phyloP scores from a whole-genome alignment of 2,888 invertebrate species.

The Julus scandinavius region DNA sequence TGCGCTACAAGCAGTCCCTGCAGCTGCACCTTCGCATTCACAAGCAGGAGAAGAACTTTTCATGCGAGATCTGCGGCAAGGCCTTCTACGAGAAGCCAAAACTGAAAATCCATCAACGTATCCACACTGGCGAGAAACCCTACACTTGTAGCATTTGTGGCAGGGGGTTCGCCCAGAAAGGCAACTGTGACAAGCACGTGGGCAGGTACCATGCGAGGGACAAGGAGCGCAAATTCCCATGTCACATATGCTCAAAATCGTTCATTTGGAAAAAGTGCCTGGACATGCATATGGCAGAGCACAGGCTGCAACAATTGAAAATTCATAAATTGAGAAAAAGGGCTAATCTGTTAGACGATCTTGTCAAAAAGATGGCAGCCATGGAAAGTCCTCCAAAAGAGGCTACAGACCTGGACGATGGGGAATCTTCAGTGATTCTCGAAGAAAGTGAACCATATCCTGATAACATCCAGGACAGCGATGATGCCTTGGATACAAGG shows the following conservation, averaged over 20 bases:
- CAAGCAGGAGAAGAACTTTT: slow-evolving; percentile 61
- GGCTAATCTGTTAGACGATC: background rate
- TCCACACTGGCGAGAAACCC: slow-evolving; percentile 56
- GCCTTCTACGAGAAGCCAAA: slow-evolving; percentile 58
- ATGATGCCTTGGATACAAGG: background rate
- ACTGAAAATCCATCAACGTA: slow-evolving; percentile 56
- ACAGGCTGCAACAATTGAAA: background rate
- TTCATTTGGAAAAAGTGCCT: slow-evolving; percentile 56
- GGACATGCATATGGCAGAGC: slow-evolving; percentile 53
- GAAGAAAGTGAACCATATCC: background rate
- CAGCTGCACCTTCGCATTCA: slow-evolving; percentile 65
- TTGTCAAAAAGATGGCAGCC: background rate
- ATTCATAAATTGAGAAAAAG: background rate
- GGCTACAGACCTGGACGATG: background rate
- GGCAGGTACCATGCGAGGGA: slow-evolving; percentile 53
- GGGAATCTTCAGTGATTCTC: background rate
- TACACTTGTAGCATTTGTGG: slow-evolving; percentile 55
- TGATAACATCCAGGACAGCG: background rate
- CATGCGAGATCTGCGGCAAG: slow-evolving; percentile 59
- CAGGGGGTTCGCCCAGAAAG: slow-evolving; percentile 56
- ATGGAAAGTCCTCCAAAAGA: background rate
- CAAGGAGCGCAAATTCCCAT: slow-evolving; percentile 53
- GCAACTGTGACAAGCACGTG: slow-evolving; percentile 55
- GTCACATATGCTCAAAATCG: slow-evolving; percentile 51
- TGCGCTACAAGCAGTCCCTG: slow-evolving; percentile 64